Base-by-base conservation (phyloP, 1,140 invertebrate genomes). In the Drusus annulatus region DNA sequence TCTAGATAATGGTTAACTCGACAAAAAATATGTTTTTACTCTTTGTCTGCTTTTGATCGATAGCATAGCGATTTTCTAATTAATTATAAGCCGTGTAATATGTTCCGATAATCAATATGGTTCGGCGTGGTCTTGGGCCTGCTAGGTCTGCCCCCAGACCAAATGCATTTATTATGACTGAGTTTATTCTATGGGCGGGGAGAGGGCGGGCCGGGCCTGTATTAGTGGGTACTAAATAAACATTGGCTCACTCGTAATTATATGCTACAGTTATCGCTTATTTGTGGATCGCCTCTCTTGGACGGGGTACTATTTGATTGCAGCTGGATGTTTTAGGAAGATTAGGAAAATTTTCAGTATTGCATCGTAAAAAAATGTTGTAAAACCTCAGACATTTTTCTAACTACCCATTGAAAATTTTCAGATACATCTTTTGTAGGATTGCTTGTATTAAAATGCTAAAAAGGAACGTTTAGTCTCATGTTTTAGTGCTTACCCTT, bases 221-320 rank as follows among this genome's bases (percentile, higher is more conserved):
- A 82, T 82, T 82, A 82, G 81, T 65, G 74, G 73, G 73, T 78
- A 82, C 81, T 82, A 82, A 82, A 82, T 82, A 82, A 82, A 82
- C 81, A 82, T 79, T 78, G 76, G 80, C 65, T 75, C 51, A 63
- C 36, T 73, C 81, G 73, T 82, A 82, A 82, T 82, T 82, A 82
- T 82, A 82, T 82, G 81, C 80, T 78, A 82, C 81, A 82, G 81
- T 80, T 82, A 80, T 80, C 81, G 79, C 81, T 82, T 80, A 76
- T 80, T 78, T 77, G 71, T 76, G 81, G 62, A 76, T 60, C 78
- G 75, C 78, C 81, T 71, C 77, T 76, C 56, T 23, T 19, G 60
- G 25, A 62, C 31, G 63, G 17, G 13, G 8, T 17, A 13, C 31
- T n/a, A 50, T 76, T 76, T 76, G 28, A 65, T 50, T 76, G 60